Conservation (phyloP, 2,797 vertebrate genomes). For the Fringilla coelebs region DNA sequence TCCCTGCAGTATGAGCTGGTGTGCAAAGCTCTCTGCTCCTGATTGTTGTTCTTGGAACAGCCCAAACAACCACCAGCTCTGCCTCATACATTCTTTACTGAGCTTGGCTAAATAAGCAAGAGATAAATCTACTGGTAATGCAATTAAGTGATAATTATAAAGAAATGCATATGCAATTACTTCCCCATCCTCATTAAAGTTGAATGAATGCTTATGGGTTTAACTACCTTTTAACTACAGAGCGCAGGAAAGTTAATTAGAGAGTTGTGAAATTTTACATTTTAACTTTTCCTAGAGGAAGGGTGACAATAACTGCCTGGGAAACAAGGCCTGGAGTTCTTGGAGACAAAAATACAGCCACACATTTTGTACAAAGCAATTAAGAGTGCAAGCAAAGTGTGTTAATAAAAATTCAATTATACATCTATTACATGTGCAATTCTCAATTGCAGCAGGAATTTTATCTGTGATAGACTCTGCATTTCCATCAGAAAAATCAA, state of each 20-base stretch:
- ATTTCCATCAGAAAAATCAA: conserved; percentile 13
- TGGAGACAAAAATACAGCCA: background rate
- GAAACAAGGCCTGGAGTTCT: background rate
- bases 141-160: conserved; percentile 67
- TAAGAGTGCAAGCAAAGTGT: conserved; percentile 34
- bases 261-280: background rate
- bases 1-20: background rate
- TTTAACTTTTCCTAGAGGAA: background rate
- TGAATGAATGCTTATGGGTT: conserved; percentile 55
- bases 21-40: background rate
- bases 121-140: conserved; percentile 42
- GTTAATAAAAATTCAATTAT: conserved; percentile 69
- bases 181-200: conserved; percentile 52
- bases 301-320: background rate
- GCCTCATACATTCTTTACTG: conserved; percentile 1
- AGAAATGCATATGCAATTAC: conserved; percentile 66
- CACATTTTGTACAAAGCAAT: background rate
- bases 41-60: background rate
- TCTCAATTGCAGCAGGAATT: conserved; percentile 53
- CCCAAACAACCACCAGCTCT: background rate
- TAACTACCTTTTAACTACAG: conserved; percentile 65
- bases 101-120: conserved; percentile 52
- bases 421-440: conserved; percentile 52
- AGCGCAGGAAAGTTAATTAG: conserved; percentile 49
- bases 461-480: conserved; percentile 29